Evolutionary conservation across 2,797 vertebrate species (phyloP), one percentile per base, ranked within the genome.

Genomic region (Anomalospiza imberbis): DNA sequence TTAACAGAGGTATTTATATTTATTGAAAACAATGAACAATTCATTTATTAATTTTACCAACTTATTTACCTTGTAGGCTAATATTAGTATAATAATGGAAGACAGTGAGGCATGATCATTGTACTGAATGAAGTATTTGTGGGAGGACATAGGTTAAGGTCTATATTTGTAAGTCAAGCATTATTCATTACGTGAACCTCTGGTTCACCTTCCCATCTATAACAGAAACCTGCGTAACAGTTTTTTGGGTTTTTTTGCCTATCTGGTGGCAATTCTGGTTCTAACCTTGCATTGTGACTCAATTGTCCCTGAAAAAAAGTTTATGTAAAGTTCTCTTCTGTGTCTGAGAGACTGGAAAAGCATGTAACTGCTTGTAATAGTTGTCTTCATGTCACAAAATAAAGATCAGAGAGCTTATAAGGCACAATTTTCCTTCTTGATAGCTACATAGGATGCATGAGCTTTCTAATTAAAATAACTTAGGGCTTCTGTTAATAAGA

Each of bases 1-100:
- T 97, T 99, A 93, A 99, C 98, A 10, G 99, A 99, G 98, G 99
- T 99, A 98, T 81, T 86, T 92, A 70, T 82, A 40, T 91, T 86
- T 72, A 55, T 53, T 77, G 40, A 36, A 87, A 75, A 89, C 29
- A 81, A 38, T 57, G 16, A 88, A 66, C 17, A 51, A 36, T 72
- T 61, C 0, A n/a, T 77, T 36, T 82, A 40, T 88, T 78, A 48
- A 58, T 84, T 95, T 72, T 10, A 58, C 28, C 8, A 6, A 36
- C 36, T 71, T 86, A 21, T 42, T 86, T 91, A 70, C 13, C 10
- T 57, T n/a, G 7, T 67, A 58, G 20, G 7, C 34, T 89, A 31
- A 20, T 62, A 65, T 16, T 55, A 54, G 20, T 71, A 2, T 63
- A 54, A 38, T 44, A 67, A 47, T 76, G 60, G 67, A 81, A 67